These are phyloP conservation scores for Indicator indicator DNA, from an alignment of 2,113 vertebrate species.

Conservation along the genomic window DNA sequence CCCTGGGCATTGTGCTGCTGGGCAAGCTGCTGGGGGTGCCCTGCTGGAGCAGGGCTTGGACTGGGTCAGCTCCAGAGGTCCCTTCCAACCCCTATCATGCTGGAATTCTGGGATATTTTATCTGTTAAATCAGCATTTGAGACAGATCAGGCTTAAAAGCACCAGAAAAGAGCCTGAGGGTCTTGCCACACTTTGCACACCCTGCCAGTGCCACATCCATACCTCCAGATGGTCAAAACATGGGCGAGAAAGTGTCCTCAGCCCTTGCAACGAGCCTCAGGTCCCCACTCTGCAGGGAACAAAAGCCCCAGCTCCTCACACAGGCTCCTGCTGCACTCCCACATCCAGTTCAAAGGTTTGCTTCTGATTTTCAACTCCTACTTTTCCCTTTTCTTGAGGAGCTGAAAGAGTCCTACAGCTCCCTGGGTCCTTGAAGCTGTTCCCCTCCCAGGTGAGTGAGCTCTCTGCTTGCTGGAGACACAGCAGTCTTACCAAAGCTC, in stretches of 20 bases:
- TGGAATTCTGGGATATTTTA: too few relatives aligned
- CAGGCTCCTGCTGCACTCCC: not conserved
- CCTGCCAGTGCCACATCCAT: not conserved
- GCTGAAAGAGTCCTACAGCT: not conserved
- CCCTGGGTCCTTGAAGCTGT: conserved; percentile 8
- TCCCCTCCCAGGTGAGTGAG: conserved; percentile 41
- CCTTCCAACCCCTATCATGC: too few relatives aligned
- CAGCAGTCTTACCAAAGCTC: conserved; percentile 51
- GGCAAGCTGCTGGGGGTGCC: too few relatives aligned
- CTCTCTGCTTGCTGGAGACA: conserved; percentile 30
- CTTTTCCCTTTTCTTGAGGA: not conserved
- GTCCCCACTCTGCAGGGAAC: not conserved
- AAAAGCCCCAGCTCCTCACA: not conserved
- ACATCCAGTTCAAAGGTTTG: not conserved
- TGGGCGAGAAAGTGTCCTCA: not conserved
- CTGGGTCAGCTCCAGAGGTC: too few relatives aligned
- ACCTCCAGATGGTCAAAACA: accelerated
- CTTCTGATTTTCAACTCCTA: not conserved
- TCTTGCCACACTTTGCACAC: not conserved
- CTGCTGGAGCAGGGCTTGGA: too few relatives aligned
- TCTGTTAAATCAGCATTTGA: not conserved
- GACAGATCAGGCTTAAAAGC: not conserved
- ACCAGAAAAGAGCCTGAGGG: not conserved
- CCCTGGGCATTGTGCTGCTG: too few relatives aligned
- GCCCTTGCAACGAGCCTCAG: not conserved